Evolutionary conservation across 2,797 vertebrate species (phyloP), one percentile per base, ranked within the genome.

Genomic region (Silurus lanzhouensis): DNA sequence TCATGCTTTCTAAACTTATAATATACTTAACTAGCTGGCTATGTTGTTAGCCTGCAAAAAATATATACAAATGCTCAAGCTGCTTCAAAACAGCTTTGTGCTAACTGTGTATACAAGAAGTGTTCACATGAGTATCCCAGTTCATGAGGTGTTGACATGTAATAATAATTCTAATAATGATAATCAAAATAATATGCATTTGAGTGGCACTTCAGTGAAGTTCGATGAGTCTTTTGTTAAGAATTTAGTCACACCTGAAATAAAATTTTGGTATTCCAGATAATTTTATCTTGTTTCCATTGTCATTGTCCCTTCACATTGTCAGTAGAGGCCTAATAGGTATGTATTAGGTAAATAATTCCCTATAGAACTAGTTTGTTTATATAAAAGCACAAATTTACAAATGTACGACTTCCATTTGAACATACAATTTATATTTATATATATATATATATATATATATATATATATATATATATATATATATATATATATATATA

Each of bases 1-100:
- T 19, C 15, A 68, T 1, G 1, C 67, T 22, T 71, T 19, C 9
- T 20, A 44, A 44, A 12, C 31, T 10, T 38, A 1, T 68, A 67
- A 1, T 64, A 1, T 68, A 67, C 10, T 64, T 12, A 64, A 17
- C 22, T n/a, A 64, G 22, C 66, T 31, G 13, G 27, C 66, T 68
- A 38, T 68, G 2, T 68, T 68, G 66, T 68, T 68, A 68, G 66
- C 64, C 64, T 67, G 12, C n/a, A 64, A 64, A 64, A 64, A n/a
- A n/a, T n/a, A 64, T 25, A n/a, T 9, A 64, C 22, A 66, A 66
- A 12, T 66, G 63, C 63, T 25, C 27, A 66, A 66, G 64, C 64
- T 27, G 25, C 64, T 27, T 27, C 5, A n/a, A 9, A 64, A 64
- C 61, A n/a, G 61, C 22, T 7, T 52, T 52, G 63, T 63, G 60